Base-by-base conservation (phyloP, 2,888 invertebrate species). In the Protophormia terraenovae region DNA sequence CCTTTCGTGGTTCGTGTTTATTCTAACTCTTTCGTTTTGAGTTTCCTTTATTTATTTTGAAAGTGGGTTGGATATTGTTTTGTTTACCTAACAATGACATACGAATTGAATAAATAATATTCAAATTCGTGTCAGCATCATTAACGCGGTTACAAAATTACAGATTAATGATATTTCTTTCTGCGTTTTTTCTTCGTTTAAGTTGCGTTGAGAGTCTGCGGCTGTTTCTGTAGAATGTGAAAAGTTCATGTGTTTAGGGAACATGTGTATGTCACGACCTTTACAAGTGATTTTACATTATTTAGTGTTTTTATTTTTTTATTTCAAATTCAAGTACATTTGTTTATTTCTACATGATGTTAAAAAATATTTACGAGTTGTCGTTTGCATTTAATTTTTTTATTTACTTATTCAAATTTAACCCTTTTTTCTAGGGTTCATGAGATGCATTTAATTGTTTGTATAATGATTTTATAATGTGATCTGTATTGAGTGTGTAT, bases 181-280 rank as follows among this genome's bases (percentile, higher is more conserved):
- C 14, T 19, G 14, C 22, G 3, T 14, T 38, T n/a, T n/a, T n/a
- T 55, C 4, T 47, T 14, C 38, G 53, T 19, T 32, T 29, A 45
- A 24, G 24, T 22, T 3, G 12, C 8, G 6, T 12, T 12, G 41
- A 32, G 14, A 45, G 53, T 64, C 55, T 38, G 66, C 32, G 69
- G 32, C 75, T 41, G 53, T n/a, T n/a, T n/a, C n/a, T n/a, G n/a
- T n/a, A n/a, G 38, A 69, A 35, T 64, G 75, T 75, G 79, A 69
- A 76, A 76, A 76, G 71, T 72, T 69, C 60, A 66, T 50, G 73
- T 45, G 47, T 16, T 66, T 22, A 27, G 24, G 35, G 32, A 72
- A 77, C 82, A 82, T 85, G 82, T 85, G 82, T 71, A 75, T 60
- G 78, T 75, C 78, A 71, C 69, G 82, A 79, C 85, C 78, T 85